These are phyloP conservation scores for Lamproptera curius DNA, from an alignment of 2,888 invertebrate genomes.

Conservation along the genomic window DNA sequence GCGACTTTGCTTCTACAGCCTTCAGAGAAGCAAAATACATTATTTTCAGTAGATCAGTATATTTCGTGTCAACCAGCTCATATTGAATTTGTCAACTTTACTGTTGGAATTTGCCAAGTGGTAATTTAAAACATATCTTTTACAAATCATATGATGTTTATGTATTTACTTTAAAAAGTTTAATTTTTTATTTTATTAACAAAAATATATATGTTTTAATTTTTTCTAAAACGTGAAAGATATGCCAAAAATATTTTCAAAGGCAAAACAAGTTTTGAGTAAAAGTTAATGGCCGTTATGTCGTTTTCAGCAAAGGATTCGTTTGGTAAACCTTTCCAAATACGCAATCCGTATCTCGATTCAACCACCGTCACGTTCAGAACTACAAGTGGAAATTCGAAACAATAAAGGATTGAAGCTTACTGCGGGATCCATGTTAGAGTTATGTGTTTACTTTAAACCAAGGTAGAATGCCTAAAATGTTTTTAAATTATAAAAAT, in stretches of 20 bases:
- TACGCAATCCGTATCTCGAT: conserved; percentile 48
- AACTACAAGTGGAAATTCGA: conserved; percentile 41
- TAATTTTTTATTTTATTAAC: no score
- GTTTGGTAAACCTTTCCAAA: conserved; percentile 52
- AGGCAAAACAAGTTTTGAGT: no score
- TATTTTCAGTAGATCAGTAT: conserved; percentile 33
- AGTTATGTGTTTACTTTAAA: conserved; percentile 44
- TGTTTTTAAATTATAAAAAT: no score
- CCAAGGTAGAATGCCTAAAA: no score
- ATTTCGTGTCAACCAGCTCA: conserved; percentile 50
- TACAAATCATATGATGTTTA: no score
- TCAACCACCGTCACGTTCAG: conserved; percentile 44
- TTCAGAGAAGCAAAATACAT: conserved; percentile 10
- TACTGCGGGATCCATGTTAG: conserved; percentile 46
- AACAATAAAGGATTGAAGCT: conserved; percentile 37
- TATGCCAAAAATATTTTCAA: no score
- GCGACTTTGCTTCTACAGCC: not conserved
- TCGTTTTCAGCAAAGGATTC: conserved; percentile 38
- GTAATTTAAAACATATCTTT: conserved; percentile 30
- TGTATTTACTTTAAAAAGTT: no score
- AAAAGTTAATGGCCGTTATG: no score
- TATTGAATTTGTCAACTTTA: conserved; percentile 55
- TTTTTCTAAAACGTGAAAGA: no score
- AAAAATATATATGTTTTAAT: no score
- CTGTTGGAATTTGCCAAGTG: conserved; percentile 44